phyloP scores from a whole-genome alignment of 1,140 invertebrate genomes.

The Drosophila paulistorum region DNA sequence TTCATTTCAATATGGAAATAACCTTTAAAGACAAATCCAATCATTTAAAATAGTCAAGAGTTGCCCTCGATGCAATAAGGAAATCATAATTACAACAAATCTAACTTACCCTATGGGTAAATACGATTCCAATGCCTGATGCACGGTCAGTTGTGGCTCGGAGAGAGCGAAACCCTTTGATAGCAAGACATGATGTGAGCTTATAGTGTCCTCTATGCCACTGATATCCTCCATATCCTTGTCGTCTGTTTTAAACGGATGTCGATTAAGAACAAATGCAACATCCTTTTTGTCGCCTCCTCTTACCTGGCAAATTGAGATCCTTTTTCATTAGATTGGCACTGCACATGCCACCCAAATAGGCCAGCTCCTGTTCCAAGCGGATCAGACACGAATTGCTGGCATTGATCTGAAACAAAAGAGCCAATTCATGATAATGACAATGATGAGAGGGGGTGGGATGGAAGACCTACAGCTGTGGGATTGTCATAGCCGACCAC shows the following conservation, averaged over 20 bases:
- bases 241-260: conserved; percentile 84
- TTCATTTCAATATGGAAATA: not conserved
- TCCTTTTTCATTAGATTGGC: conserved; percentile 94
- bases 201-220: conserved; percentile 89
- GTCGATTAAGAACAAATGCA: too few relatives aligned
- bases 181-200: conserved; percentile 89
- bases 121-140: conserved; percentile 95
- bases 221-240: conserved; percentile 90
- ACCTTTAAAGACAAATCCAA: too few relatives aligned
- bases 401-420: conserved; percentile 59
- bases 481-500: conserved; percentile 96
- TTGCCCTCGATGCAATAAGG: too few relatives aligned
- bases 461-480: conserved; percentile 57
- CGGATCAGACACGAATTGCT: conserved; percentile 86
- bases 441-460: conserved; percentile 53
- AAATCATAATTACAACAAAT: conserved; percentile 7
- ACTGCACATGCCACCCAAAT: conserved; percentile 95
- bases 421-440: conserved; percentile 1
- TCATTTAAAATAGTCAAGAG: too few relatives aligned
- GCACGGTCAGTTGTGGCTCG: conserved; percentile 90
- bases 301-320: conserved; percentile 87
- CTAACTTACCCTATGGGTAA: conserved; percentile 91
- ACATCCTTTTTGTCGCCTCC: too few relatives aligned
- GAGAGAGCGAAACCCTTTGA: conserved; percentile 96
- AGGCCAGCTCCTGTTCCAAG: conserved; percentile 95